Evolutionary conservation across 2,888 invertebrate genomes (phyloP).

Genomic region (Eumerus sabulonum): DNA sequence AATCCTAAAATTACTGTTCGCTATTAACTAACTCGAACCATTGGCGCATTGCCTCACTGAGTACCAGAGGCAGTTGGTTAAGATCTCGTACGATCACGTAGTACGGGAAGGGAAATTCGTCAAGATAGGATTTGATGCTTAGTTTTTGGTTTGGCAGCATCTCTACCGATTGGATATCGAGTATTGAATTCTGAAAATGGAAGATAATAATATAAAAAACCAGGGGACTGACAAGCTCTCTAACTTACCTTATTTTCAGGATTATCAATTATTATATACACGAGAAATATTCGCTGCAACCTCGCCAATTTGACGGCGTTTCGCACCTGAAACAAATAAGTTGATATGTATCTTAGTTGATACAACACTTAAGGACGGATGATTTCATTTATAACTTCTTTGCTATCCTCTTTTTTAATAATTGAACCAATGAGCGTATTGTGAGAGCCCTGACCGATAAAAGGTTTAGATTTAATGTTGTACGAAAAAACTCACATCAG

Average conservation of each 20-base stretch:
- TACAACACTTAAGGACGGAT: too few relatives aligned
- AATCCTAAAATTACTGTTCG: slow-evolving; percentile 71
- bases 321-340: slow-evolving; percentile 80
- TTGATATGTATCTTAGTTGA: too few relatives aligned
- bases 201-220: not conserved
- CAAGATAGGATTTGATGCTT: slow-evolving; percentile 91
- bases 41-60: slow-evolving; percentile 97
- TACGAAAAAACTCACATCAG: too few relatives aligned
- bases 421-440: too few relatives aligned
- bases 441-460: too few relatives aligned
- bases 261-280: slow-evolving; percentile 97
- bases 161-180: slow-evolving; percentile 88
- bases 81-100: slow-evolving; percentile 96
- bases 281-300: slow-evolving; percentile 91
- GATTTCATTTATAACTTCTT: too few relatives aligned
- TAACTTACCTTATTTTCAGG: slow-evolving; percentile 89
- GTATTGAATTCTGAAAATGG: slow-evolving; percentile 88
- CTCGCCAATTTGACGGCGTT: slow-evolving; percentile 90
- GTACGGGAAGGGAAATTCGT: slow-evolving; percentile 98
- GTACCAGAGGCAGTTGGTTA: slow-evolving; percentile 90
- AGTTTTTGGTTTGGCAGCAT: slow-evolving; percentile 75
- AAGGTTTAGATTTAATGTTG: too few relatives aligned
- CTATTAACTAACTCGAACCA: slow-evolving; percentile 97
- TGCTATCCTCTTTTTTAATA: too few relatives aligned
- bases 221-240: not conserved